Base-by-base conservation (phyloP, 2,113 vertebrate species). In the Phaethornis superciliosus region DNA sequence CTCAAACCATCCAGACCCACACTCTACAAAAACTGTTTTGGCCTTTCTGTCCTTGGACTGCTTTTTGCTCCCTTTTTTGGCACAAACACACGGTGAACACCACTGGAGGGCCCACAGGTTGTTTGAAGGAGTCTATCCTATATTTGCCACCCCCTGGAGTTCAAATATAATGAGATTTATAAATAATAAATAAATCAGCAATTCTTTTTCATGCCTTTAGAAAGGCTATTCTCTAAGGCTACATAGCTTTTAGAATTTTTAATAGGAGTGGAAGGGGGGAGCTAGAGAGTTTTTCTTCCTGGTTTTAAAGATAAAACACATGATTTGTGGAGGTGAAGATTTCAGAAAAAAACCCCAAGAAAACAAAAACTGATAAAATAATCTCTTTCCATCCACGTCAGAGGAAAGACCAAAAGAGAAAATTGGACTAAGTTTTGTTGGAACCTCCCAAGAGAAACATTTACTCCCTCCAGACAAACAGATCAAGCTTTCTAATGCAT, bases 131-230 rank as follows among this genome's bases (percentile, higher is more conserved):
- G 49, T 2, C 78, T 52, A 10, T 80, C 68, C 64, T 94, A 2
- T 90, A 54, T 85, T 93, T 95, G 88, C 88, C 82, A 91, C 82
- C 79, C 94, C 87, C 91, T 55, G 85, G 87, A 95, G 95, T 95
- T 94, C 94, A 96, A 95, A 95, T 91, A 94, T 95, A 91, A 96
- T 64, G 93, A 95, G 88, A 46, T 35, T 85, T 17, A 94, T 96
- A 88, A 97, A 94, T 95, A 95, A 95, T 95, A 90, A 95, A 95
- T 91, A 95, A 85, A 96, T 91, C 85, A 90, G 93, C 87, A 56
- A 90, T 96, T 88, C 94, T 89, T 96, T 95, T 89, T 96, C 93
- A 85, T 96, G 93, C 93, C 95, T 89, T 80, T 85, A 81, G 82
- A 89, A 90, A 94, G 85, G 89, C 89, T 77, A 40, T 93, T 94